Base-by-base conservation (phyloP, 2,888 invertebrate genomes). In the Melangyna quadrimaculata region DNA sequence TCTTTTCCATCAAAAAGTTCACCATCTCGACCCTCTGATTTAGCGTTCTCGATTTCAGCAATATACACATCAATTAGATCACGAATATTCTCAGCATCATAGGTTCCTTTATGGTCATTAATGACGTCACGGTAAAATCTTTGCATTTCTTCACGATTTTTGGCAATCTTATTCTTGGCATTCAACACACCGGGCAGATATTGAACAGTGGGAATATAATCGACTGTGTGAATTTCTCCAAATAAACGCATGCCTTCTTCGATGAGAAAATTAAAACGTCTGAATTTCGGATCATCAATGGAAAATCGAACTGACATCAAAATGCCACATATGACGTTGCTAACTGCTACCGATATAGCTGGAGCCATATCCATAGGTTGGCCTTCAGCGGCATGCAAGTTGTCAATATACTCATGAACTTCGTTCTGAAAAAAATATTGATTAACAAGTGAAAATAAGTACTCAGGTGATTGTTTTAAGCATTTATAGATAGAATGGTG, bases 211-310 rank as follows among this genome's bases (percentile, higher is more conserved):
- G 98, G 97, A 87, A 98, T 94, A 90, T 97, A 97, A 91, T 97
- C 96, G 71, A 96, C 95, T 8, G 95, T 95, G 88, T 95, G 95
- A 53, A 97, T 94, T 89, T 96, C 95, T 10, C 97, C 97, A 90
- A 98, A 97, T 0, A 98, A 93, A 75, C 95, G 94, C 94, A 98
- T 98, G 35, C 98, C 98, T 92, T 98, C 98, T 89, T 97, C 97
- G 89, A 98, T 97, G n/a, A 97, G 93, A 87, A 94, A 93, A 94
- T 97, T 97, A 89, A 97, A 96, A 74, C 96, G 94, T 69, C 94
- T 93, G 92, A 98, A 98, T 70, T 95, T 94, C 6, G 93, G 92
- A 90, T 97, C 97, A 69, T 96, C 95, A 88, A 95, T 94, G 75
- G 95, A 94, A 92, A 97, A 98, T 51, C 97, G 94, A 5, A 96